A percentile compares a stretch with the other conserved stretches of the same genome.
Conservation (phyloP, 2,888 invertebrate species). For the Acleris cristana region DNA sequence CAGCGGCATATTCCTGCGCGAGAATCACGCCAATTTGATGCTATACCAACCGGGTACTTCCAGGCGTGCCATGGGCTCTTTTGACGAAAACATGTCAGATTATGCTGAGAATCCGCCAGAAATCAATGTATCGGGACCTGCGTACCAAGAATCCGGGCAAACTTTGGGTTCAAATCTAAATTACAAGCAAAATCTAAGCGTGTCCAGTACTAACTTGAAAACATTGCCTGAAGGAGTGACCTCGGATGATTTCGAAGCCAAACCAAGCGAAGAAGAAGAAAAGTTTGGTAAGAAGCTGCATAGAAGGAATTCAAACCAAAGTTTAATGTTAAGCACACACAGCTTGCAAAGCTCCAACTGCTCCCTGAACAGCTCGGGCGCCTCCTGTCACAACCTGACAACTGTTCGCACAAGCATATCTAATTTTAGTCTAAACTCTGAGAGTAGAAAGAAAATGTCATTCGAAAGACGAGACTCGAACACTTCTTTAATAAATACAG, state of each 20-base stretch:
- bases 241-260: constrained; percentile 83
- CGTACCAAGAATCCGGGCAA: constrained; percentile 61
- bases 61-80: constrained; percentile 76
- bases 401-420: constrained; percentile 76
- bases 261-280: constrained; percentile 72
- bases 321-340: constrained; percentile 82
- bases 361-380: constrained; percentile 72
- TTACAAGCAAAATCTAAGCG: constrained; percentile 85
- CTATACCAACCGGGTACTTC: constrained; percentile 77
- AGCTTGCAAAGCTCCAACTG: constrained; percentile 82
- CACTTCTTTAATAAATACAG: constrained; percentile 89
- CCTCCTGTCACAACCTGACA: constrained; percentile 73
- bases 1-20: constrained; percentile 76
- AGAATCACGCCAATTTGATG: constrained; percentile 78
- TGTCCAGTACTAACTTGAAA: constrained; percentile 88
- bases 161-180: constrained; percentile 82
- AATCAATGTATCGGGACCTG: constrained; percentile 63
- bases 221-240: constrained; percentile 89
- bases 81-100: constrained; percentile 77
- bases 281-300: constrained; percentile 78
- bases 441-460: constrained; percentile 85
- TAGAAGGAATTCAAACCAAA: constrained; percentile 85
- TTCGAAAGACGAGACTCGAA: constrained; percentile 94
- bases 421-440: constrained; percentile 75
- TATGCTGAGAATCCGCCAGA: constrained; percentile 65